phyloP scores from a whole-genome alignment of 2,888 invertebrate genomes.

The Idaea aversata region DNA sequence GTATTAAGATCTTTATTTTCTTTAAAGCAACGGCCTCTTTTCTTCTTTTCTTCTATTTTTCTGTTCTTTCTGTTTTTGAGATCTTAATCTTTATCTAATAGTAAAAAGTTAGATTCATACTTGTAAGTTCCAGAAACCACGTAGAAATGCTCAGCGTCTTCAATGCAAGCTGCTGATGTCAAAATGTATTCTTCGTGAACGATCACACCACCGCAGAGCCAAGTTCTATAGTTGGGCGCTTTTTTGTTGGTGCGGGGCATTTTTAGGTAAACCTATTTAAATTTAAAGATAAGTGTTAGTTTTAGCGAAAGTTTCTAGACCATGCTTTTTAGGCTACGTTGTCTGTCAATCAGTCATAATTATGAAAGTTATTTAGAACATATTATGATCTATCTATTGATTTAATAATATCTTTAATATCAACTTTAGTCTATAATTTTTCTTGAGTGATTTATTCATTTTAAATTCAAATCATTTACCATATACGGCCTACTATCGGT shows the following conservation, averaged over 20 bases:
- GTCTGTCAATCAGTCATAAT: neutral
- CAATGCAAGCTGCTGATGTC: conserved; percentile 67
- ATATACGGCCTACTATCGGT: conserved; percentile 60
- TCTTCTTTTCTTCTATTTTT: neutral
- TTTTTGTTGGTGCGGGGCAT: conserved; percentile 51
- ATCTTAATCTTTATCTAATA: neutral
- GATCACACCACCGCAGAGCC: conserved; percentile 65
- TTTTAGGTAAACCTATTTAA: conserved; percentile 56
- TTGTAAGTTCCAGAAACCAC: conserved; percentile 66
- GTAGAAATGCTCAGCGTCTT: conserved; percentile 66
- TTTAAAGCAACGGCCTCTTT: neutral
- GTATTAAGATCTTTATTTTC: neutral
- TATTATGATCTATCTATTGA: neutral
- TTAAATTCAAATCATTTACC: conserved; percentile 38
- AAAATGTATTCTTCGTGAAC: conserved; percentile 65
- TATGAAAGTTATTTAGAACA: neutral
- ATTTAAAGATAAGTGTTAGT: neutral
- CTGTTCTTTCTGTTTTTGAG: neutral
- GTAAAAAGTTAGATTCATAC: conserved; percentile 33
- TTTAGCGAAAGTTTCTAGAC: neutral
- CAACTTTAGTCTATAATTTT: neutral
- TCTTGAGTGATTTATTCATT: too few species aligned
- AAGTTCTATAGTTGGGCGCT: conserved; percentile 47
- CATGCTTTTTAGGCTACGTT: neutral
- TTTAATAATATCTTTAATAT: neutral